phyloP scores from a whole-genome alignment of 2,797 vertebrate genomes.

The Anniella stebbinsi region DNA sequence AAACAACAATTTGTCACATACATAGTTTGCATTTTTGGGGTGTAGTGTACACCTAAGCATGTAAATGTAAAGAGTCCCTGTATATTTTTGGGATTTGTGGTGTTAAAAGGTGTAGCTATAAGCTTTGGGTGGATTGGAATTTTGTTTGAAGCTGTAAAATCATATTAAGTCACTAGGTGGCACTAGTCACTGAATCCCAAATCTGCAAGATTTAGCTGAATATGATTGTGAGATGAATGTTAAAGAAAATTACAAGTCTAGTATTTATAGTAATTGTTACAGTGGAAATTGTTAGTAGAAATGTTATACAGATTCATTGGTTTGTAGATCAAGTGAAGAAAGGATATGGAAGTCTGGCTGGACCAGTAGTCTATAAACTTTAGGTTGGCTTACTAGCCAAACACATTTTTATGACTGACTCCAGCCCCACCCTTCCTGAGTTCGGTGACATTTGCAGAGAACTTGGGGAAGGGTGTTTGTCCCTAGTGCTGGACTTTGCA shows the following conservation, averaged over 20 bases:
- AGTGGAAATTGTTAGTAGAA: neutral
- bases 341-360: neutral
- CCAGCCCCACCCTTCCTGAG: neutral
- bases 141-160: neutral
- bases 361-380: neutral
- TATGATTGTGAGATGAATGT: neutral
- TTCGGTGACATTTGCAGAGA: neutral
- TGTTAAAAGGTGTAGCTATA: neutral
- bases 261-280: neutral
- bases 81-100: neutral
- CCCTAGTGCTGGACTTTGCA: neutral
- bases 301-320: neutral
- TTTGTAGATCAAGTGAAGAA: neutral
- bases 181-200: constrained; percentile 34
- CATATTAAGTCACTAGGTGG: constrained; percentile 67
- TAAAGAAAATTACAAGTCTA: neutral
- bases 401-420: neutral
- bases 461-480: neutral
- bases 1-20: neutral
- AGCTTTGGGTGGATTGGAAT: neutral
- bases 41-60: neutral
- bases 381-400: neutral
- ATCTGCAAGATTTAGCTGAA: neutral
- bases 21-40: neutral
- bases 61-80: neutral